Base-by-base conservation (phyloP, 2,888 invertebrate genomes). In the Mylabris sibirica region DNA sequence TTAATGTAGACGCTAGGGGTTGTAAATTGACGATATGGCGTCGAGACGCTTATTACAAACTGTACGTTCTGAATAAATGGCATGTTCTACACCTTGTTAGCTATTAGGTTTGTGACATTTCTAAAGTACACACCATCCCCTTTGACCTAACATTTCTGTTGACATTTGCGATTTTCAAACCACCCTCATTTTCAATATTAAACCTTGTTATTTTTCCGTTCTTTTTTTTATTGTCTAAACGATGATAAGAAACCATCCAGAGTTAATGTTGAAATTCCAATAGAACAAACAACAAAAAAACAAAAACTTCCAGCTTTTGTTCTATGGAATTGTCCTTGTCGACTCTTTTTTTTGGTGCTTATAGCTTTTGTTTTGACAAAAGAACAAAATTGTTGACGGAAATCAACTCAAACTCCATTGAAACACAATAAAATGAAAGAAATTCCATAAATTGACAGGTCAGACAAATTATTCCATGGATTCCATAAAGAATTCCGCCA, bases 41-140 rank as follows among this genome's bases (percentile, higher is more conserved):
- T 11, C 49, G 49, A 20, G 20, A 20, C n/a, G 30, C 8, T 49
- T 49, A 22, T 49, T 17, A 44, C 49, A 49, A 22, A 49, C 3
- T 9, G 20, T 49, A 49, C 41, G 14, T n/a, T 17, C 6, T 5
- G 17, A 20, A 9, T 49, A 49, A 49, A 49, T 17, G 49, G 49
- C 49, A 49, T 49, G 49, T 49, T 49, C 20, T 49, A 20, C 49
- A 20, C 20, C 20, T 49, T 20, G 17, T 20, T 20, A 11, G 49
- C 9, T 20, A 20, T 49, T 49, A 49, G 3, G 49, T 49, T 49
- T 49, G n/a, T 49, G 49, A 49, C 49, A 49, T 49, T 49, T 49
- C 49, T 49, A 49, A 49, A 49, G 49, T 49, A 49, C 49, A 49
- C 49, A 44, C 41, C 41, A 49, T 22, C 49, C 49, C 49, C 3